phyloP scores from a whole-genome alignment of 2,888 invertebrate genomes.

The Matsumyia berberina region DNA sequence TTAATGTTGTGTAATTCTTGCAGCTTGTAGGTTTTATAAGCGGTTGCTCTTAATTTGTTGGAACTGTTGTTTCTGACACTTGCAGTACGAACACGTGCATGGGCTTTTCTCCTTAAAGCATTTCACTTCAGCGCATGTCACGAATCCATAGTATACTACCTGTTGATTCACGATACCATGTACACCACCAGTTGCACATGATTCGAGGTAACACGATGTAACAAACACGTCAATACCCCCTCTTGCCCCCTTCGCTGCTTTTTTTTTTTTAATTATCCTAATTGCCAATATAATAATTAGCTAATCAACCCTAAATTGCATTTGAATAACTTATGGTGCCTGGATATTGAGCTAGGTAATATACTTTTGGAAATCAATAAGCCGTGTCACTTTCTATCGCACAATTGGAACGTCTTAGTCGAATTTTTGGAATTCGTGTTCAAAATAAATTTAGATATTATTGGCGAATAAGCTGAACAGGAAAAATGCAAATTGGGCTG shows the following conservation, averaged over 20 bases:
- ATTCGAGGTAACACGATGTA: slow-evolving; percentile 1
- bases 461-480: neutral
- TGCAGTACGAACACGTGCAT: neutral
- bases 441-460: neutral
- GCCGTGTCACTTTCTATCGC: slow-evolving; percentile 3
- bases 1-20: no score
- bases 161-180: slow-evolving; percentile 5
- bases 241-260: neutral
- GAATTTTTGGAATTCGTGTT: neutral
- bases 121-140: slow-evolving; percentile 1
- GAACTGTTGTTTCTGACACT: no score
- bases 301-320: slow-evolving; percentile 59
- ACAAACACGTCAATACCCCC: neutral
- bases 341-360: slow-evolving; percentile 44
- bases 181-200: slow-evolving; percentile 39
- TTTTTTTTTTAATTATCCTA: slow-evolving; percentile 57
- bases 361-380: slow-evolving; percentile 44
- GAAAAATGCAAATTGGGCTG: slow-evolving; percentile 49
- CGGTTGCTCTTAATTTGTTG: no score
- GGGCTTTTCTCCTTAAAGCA: no score
- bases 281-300: slow-evolving; percentile 63
- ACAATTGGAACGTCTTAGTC: slow-evolving; percentile 11
- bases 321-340: slow-evolving; percentile 60
- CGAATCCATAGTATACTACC: neutral
- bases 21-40: no score